Conservation (phyloP, 2,797 vertebrate genomes). For the Chelon labrosus region DNA sequence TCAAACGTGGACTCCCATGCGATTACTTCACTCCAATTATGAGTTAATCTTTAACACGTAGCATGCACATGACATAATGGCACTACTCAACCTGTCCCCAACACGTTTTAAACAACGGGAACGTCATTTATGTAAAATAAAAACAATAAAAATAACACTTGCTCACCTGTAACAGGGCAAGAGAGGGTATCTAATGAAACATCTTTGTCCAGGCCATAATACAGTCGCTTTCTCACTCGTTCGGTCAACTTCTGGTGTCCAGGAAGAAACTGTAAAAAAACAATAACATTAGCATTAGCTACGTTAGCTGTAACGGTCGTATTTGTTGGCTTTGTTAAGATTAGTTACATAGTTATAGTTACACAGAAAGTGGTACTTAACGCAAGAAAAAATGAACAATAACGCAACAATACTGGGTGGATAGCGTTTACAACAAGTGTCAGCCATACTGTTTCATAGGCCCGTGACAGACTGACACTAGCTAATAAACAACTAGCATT, state of each 20-base stretch:
- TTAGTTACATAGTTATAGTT: background rate
- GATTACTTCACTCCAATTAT: background rate
- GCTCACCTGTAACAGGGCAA: constrained; percentile 92
- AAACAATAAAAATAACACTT: background rate
- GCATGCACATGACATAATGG: background rate
- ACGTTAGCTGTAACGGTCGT: background rate
- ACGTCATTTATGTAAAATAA: too few species aligned
- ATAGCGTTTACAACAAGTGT: background rate
- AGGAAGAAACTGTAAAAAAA: constrained; percentile 88
- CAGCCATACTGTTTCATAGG: background rate
- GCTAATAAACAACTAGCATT: background rate
- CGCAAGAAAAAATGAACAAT: background rate
- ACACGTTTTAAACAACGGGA: too few species aligned
- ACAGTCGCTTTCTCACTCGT: constrained; percentile 92
- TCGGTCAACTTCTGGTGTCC: constrained; percentile 93
- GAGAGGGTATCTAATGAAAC: constrained; percentile 92
- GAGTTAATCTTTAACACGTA: background rate
- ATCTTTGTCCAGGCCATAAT: constrained; percentile 94
- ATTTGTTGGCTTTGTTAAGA: background rate
- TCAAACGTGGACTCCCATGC: background rate
- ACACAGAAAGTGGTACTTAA: background rate
- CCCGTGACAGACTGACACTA: background rate
- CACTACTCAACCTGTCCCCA: too few species aligned
- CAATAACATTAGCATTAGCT: background rate
- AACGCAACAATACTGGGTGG: background rate